Evolutionary conservation across 2,888 invertebrate genomes (phyloP), one percentile per base, ranked within the genome.

Genomic region (Imbricaverruca yamaguchii): DNA sequence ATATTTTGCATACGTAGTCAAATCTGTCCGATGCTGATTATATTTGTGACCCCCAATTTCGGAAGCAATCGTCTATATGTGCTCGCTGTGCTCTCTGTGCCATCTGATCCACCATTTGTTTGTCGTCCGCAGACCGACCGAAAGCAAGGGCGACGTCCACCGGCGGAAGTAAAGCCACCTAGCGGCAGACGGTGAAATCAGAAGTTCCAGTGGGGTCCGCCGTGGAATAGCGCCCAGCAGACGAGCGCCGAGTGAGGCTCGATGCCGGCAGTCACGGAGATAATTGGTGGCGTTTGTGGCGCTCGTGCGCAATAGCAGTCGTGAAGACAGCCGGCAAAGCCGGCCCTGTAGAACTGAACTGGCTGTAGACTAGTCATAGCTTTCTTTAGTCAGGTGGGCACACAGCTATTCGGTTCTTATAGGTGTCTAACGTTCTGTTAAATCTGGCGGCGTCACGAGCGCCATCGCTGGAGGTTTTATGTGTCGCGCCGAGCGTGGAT

Each of bases 131-230:
- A 59, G 59, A 15, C 59, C 59, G 11, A 15, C 59, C 59, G 12
- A 59, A 15, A 59, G 59, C 59, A 74, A 74, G 74, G 74, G 74
- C 25, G 74, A 74, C 53, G 74, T 74, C 39, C 74, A 53, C 53
- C 74, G 53, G 74, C 39, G 74, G 53, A 74, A 74, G 18, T 74
- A 74, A 53, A 23, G 39, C 39, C 65, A 23, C 10, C 69, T 15
- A 39, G 39, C 39, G 69, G 13, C 69, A 25, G 39, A 65, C 0
- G 9, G 39, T 2, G 23, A 39, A 10, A 69, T 11, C 69, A 9
- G 39, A 21, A 15, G 39, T 25, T 69, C 39, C 39, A 69, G 9
- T 15, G n/a, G 0, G 4, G 39, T 21, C 39, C 69, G 69, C 39
- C 69, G 23, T 8, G 8, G 13, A 7, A 9, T 7, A 23, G n/a